These are phyloP conservation scores for Actenoides lindsayi DNA, from an alignment of 2,113 vertebrate genomes.

Conservation along the genomic window DNA sequence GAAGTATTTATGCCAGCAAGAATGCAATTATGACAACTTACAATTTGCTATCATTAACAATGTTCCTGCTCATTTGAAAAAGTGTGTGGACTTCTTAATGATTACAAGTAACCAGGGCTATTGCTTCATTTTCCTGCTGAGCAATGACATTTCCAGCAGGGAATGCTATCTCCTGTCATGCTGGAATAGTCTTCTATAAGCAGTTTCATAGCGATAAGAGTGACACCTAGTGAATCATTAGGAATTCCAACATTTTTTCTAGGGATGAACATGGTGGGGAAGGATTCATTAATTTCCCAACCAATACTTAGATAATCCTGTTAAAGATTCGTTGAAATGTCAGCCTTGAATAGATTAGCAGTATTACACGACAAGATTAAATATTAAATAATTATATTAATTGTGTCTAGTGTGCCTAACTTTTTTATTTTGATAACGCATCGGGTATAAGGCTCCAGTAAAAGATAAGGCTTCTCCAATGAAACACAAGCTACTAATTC, in stretches of 20 bases:
- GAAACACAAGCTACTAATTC: neutral
- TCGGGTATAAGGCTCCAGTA: neutral
- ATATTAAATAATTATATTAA: neutral
- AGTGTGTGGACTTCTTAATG: neutral
- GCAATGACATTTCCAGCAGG: neutral
- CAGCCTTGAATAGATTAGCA: neutral
- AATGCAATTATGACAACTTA: neutral
- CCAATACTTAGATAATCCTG: neutral
- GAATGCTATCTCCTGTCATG: neutral
- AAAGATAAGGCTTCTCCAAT: neutral
- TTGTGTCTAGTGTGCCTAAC: neutral
- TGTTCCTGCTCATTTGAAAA: neutral
- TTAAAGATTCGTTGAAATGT: neutral
- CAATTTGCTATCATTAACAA: neutral
- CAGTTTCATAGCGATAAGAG: neutral
- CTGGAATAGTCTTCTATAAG: neutral
- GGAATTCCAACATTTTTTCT: neutral
- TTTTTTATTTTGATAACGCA: conserved; percentile 3
- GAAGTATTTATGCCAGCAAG: neutral
- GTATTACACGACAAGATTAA: neutral
- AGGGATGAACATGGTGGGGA: neutral
- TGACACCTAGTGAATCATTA: conserved; percentile 38
- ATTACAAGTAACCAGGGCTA: neutral
- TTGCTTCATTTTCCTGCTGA: neutral
- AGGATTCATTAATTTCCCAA: neutral